phyloP scores from a whole-genome alignment of 2,888 invertebrate genomes.

The Gibbula magus region DNA sequence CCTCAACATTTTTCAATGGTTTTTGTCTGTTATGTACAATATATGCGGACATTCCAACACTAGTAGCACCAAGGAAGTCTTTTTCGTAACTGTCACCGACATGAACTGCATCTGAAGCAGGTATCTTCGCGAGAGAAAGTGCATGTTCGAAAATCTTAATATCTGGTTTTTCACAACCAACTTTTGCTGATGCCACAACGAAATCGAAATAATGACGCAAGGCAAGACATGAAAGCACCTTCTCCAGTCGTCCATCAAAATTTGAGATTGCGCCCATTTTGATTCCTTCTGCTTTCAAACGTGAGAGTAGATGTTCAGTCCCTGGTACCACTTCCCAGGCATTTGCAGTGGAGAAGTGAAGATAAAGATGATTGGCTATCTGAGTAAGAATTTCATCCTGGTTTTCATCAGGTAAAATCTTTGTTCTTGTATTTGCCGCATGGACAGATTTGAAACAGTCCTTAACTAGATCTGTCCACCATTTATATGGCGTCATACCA shows the following conservation, averaged over 20 bases:
- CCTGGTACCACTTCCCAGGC: constrained; percentile 82
- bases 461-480: constrained; percentile 86
- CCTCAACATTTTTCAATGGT: background rate
- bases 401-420: background rate
- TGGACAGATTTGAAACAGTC: constrained; percentile 79
- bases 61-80: constrained; percentile 87
- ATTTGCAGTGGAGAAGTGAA: constrained; percentile 82
- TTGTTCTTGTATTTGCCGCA: background rate
- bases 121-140: constrained; percentile 76
- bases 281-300: constrained; percentile 49
- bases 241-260: constrained; percentile 87
- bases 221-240: constrained; percentile 81
- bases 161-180: constrained; percentile 85
- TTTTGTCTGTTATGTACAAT: constrained; percentile 54
- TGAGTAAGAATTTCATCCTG: constrained; percentile 47
- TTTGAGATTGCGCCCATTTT: constrained; percentile 89
- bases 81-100: constrained; percentile 86
- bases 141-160: constrained; percentile 83
- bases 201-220: constrained; percentile 87
- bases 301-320: constrained; percentile 42
- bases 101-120: constrained; percentile 84
- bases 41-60: constrained; percentile 85
- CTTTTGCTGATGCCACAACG: constrained; percentile 86
- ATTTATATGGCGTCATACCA: constrained; percentile 83
- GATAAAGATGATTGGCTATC: constrained; percentile 71